These are phyloP conservation scores for Semibalanus balanoides DNA, from an alignment of 1,140 invertebrate genomes.

Conservation along the genomic window DNA sequence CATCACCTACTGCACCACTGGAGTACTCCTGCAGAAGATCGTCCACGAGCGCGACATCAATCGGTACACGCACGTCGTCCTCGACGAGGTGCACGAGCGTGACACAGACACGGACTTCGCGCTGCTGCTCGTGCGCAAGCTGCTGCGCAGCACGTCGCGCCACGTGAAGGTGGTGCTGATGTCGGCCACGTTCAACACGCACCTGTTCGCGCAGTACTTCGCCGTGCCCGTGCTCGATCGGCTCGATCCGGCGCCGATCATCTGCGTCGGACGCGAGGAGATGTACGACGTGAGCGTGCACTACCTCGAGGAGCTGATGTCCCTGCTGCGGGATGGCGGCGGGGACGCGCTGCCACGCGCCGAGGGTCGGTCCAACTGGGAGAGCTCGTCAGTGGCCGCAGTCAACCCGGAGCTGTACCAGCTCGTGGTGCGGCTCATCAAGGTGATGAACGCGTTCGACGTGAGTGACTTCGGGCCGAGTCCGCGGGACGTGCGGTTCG, in stretches of 20 bases:
- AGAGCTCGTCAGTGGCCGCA: conserved; percentile 18
- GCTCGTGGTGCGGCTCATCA: conserved; percentile 42
- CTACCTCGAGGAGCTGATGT: conserved; percentile 50
- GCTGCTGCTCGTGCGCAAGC: conserved; percentile 63
- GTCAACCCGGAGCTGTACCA: conserved; percentile 23
- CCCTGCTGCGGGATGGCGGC: not conserved
- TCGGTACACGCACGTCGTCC: conserved; percentile 71
- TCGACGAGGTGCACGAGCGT: conserved; percentile 92
- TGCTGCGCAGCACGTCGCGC: conserved; percentile 49
- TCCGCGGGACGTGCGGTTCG: not conserved
- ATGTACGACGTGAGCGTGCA: conserved; percentile 40
- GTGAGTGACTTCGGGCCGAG: not conserved
- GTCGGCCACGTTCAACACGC: conserved; percentile 41
- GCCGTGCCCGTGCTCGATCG: conserved; percentile 34
- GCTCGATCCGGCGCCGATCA: conserved; percentile 36
- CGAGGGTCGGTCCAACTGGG: not conserved
- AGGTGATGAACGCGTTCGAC: conserved; percentile 48
- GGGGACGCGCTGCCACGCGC: not conserved
- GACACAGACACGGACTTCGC: conserved; percentile 89
- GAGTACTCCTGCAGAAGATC: conserved; percentile 48
- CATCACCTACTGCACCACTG: conserved; percentile 70
- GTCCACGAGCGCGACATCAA: conserved; percentile 40
- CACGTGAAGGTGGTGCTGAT: conserved; percentile 51
- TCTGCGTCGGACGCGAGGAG: conserved; percentile 36
- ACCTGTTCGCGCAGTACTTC: conserved; percentile 40